phyloP scores from a whole-genome alignment of 2,888 invertebrate genomes.

The Drosophila prostipennis region DNA sequence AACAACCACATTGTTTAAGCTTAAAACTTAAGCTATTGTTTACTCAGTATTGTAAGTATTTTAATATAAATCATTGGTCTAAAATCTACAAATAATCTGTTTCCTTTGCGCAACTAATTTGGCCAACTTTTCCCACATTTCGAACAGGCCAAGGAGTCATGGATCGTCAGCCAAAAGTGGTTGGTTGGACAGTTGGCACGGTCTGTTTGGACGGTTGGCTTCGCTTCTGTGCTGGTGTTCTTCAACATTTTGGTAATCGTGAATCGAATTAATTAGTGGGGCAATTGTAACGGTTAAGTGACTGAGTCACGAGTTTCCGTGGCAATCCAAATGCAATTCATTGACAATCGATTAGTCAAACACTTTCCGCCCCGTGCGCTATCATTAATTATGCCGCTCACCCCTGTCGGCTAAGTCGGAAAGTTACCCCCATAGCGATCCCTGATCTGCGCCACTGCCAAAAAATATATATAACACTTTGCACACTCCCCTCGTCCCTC shows the following conservation, averaged over 20 bases:
- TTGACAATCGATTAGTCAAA: slow-evolving; percentile 80
- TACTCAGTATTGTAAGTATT: too few relatives aligned
- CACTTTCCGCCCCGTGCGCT: slow-evolving; percentile 70
- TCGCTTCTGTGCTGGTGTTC: slow-evolving; percentile 28
- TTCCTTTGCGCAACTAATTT: slow-evolving; percentile 23
- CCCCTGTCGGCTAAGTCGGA: slow-evolving; percentile 9
- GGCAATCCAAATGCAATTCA: slow-evolving; percentile 75
- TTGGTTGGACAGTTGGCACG: slow-evolving; percentile 17
- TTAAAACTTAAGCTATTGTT: neutral
- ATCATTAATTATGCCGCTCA: slow-evolving; percentile 67
- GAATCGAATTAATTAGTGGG: slow-evolving; percentile 69
- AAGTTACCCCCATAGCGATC: slow-evolving; percentile 50
- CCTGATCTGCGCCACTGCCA: slow-evolving; percentile 41
- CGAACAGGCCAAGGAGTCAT: neutral
- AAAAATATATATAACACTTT: slow-evolving; percentile 20
- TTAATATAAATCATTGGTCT: too few relatives aligned
- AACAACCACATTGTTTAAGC: too few relatives aligned
- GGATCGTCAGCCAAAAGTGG: slow-evolving; percentile 25
- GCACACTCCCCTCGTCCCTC: slow-evolving; percentile 4
- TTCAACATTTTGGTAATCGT: slow-evolving; percentile 49
- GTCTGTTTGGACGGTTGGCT: slow-evolving; percentile 3
- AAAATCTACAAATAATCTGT: slow-evolving; percentile 15
- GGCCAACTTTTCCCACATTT: slow-evolving; percentile 27
- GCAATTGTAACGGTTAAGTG: slow-evolving; percentile 75
- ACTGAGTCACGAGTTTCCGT: slow-evolving; percentile 52